These are phyloP conservation scores for Anthonomus grandis DNA, from an alignment of 1,140 invertebrate species.

Conservation along the genomic window DNA sequence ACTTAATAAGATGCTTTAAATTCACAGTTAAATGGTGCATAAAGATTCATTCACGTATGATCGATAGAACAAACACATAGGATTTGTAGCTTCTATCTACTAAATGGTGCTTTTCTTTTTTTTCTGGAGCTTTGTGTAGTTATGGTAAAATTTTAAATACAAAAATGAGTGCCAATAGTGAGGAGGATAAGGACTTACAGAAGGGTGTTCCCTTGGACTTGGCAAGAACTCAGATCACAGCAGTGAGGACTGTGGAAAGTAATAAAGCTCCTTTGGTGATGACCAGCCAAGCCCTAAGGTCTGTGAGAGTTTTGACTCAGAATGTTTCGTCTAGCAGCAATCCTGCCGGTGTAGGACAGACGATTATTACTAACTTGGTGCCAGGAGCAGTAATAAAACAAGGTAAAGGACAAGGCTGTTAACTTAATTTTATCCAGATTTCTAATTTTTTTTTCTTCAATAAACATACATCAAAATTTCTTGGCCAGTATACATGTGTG, in stretches of 20 bases:
- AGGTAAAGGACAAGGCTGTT: constrained; percentile 37
- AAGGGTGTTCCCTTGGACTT: constrained; percentile 45
- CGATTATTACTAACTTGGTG: constrained; percentile 46
- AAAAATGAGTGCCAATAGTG: constrained; percentile 45
- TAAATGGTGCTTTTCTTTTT: too few species aligned
- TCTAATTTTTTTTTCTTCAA: too few species aligned
- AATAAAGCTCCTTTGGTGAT: constrained; percentile 42
- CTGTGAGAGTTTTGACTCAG: constrained; percentile 43
- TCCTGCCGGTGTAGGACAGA: constrained; percentile 32
- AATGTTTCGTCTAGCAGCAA: constrained; percentile 24
- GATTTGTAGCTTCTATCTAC: too few species aligned
- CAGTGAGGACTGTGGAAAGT: constrained; percentile 39
- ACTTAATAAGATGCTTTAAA: background rate
- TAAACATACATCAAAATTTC: too few species aligned
- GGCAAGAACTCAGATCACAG: constrained; percentile 41
- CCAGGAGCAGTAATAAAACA: constrained; percentile 44
- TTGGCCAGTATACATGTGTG: too few species aligned
- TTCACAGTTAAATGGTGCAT: background rate
- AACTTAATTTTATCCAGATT: too few species aligned
- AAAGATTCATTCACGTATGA: too few species aligned
- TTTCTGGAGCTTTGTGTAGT: background rate
- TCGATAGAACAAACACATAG: too few species aligned
- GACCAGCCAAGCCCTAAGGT: constrained; percentile 40
- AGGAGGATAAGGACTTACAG: constrained; percentile 45
- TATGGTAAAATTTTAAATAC: constrained; percentile 1